Percentiles rank a stretch among this genome's conserved stretches.
These are phyloP conservation scores for Plutella xylostella DNA, from an alignment of 2,888 invertebrate species.

Conservation along the genomic window DNA sequence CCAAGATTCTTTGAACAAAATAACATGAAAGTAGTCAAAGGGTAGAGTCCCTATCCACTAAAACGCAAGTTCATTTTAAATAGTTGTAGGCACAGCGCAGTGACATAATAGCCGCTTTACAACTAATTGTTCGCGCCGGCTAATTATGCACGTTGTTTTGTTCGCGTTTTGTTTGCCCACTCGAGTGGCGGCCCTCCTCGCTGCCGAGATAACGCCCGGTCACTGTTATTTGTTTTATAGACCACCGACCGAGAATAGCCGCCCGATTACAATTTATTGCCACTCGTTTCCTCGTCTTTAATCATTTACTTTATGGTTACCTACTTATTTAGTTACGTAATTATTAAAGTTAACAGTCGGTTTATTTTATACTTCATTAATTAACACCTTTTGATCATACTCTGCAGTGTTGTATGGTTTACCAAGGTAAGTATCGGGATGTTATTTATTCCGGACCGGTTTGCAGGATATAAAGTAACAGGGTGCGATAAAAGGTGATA, in stretches of 20 bases:
- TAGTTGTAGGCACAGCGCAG: too few species aligned
- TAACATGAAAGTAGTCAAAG: too few species aligned
- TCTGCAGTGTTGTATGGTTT: neutral
- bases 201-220: constrained; percentile 1
- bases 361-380: neutral
- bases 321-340: too few species aligned
- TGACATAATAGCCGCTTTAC: constrained; percentile 14
- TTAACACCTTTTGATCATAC: neutral
- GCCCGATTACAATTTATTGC: constrained; percentile 4
- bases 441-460: neutral
- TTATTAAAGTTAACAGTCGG: neutral
- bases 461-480: constrained; percentile 1
- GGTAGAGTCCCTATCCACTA: too few species aligned
- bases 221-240: constrained; percentile 6
- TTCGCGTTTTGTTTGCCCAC: constrained; percentile 3
- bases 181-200: neutral
- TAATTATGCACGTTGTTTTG: constrained; percentile 19
- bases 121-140: constrained; percentile 20
- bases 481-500: constrained; percentile 3
- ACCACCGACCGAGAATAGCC: constrained; percentile 3
- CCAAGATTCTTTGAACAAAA: too few species aligned
- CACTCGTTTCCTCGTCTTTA: neutral
- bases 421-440: too few species aligned
- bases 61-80: too few species aligned
- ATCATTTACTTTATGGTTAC: too few species aligned